Conservation (phyloP, 2,888 invertebrate genomes). For the Kuschelorhynchus macadamiae region DNA sequence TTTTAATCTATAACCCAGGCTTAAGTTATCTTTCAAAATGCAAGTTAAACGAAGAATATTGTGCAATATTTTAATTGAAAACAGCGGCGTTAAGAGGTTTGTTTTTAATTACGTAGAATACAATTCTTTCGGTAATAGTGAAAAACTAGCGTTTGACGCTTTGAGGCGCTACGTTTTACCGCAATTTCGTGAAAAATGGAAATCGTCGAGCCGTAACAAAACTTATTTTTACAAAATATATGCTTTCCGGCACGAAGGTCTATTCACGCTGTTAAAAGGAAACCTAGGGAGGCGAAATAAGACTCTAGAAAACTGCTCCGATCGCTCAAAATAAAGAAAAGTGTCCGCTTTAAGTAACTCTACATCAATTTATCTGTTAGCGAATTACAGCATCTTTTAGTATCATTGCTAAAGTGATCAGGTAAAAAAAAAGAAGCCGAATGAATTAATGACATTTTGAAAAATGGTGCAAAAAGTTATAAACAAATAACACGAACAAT, state of each 20-base stretch:
- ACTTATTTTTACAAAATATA: conserved; percentile 2
- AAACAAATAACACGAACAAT: too few relatives aligned
- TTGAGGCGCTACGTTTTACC: conserved; percentile 4
- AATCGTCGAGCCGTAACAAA: conserved; percentile 5
- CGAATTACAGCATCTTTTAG: too few relatives aligned
- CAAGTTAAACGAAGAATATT: conserved; percentile 7
- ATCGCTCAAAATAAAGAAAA: too few relatives aligned
- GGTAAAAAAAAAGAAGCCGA: too few relatives aligned
- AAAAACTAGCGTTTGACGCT: too few relatives aligned
- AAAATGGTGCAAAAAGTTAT: too few relatives aligned
- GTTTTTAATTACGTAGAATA: background rate
- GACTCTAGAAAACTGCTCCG: background rate
- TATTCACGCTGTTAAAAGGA: conserved; percentile 2
- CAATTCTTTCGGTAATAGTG: background rate
- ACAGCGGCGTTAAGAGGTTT: too few relatives aligned
- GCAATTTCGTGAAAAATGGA: conserved; percentile 4
- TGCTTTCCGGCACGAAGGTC: background rate
- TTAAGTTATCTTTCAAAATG: conserved; percentile 4
- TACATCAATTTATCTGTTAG: too few relatives aligned
- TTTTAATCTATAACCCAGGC: too few relatives aligned
- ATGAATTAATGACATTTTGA: too few relatives aligned
- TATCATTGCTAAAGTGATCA: too few relatives aligned
- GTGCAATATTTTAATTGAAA: conserved; percentile 1
- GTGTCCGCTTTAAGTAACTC: too few relatives aligned
- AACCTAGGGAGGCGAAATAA: background rate